A percentile compares a stretch with the other conserved stretches of the same genome.
phyloP scores from a whole-genome alignment of 2,113 vertebrate genomes.

The Ceyx melanurus region DNA sequence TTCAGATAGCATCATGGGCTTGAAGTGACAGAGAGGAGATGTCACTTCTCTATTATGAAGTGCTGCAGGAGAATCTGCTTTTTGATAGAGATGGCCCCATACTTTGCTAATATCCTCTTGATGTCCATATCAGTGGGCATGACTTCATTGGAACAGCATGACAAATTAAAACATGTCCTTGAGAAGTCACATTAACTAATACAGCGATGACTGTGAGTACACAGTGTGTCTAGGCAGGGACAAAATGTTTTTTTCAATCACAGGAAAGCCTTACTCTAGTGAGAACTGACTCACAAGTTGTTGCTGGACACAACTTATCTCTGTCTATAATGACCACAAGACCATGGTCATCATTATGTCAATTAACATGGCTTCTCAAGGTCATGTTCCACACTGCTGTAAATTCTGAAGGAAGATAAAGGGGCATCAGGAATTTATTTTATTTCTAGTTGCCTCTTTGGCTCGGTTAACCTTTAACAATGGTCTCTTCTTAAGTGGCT shows the following conservation, averaged over 20 bases:
- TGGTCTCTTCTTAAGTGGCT: constrained; percentile 32
- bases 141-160: constrained; percentile 17
- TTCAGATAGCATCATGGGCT: constrained; percentile 15
- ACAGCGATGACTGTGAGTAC: not conserved
- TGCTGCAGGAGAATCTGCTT: constrained; percentile 17
- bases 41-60: constrained; percentile 26
- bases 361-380: not conserved
- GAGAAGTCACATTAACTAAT: constrained; percentile 43
- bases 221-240: not conserved
- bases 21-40: constrained; percentile 32
- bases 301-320: not conserved
- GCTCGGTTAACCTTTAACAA: constrained; percentile 54
- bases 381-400: not conserved
- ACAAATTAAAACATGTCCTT: constrained; percentile 59
- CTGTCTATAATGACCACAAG: not conserved
- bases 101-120: not conserved
- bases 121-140: constrained; percentile 31
- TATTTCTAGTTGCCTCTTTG: constrained; percentile 28
- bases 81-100: constrained; percentile 32
- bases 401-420: constrained; percentile 52
- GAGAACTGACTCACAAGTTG: constrained; percentile 26
- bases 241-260: constrained; percentile 21
- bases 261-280: not conserved
- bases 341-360: not conserved
- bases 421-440: constrained; percentile 36